These are phyloP conservation scores for Thoracochromis brauschi DNA, from an alignment of 2,113 vertebrate genomes.

Conservation along the genomic window DNA sequence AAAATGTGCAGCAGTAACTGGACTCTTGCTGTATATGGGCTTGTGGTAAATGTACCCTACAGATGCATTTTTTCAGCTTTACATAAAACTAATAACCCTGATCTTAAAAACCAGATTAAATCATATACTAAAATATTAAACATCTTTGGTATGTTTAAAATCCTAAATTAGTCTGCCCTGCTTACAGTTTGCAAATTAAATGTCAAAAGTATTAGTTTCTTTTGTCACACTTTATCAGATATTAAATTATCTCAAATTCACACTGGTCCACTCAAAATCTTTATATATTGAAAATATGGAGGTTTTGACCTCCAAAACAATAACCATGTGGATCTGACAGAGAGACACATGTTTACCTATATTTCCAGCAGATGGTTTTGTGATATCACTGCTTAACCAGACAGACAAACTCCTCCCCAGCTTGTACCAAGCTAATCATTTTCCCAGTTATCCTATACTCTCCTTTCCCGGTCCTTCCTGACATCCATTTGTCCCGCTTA, in stretches of 20 bases:
- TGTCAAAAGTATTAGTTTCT: not conserved
- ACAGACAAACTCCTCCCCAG: slow-evolving; percentile 30
- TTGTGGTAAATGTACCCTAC: not conserved
- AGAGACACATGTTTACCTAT: not conserved
- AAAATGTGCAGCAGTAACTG: not conserved
- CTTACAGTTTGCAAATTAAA: not conserved
- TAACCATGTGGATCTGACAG: not conserved
- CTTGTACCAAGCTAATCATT: slow-evolving; percentile 17
- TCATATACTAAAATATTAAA: not conserved
- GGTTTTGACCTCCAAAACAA: not conserved
- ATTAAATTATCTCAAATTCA: not conserved
- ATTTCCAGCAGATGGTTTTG: not conserved
- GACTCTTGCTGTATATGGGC: not conserved
- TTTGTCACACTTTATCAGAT: not conserved
- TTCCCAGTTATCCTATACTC: slow-evolving; percentile 12
- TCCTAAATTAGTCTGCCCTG: not conserved
- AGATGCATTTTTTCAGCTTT: not conserved
- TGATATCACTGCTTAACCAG: slow-evolving; percentile 41
- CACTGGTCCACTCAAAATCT: not conserved
- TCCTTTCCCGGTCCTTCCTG: slow-evolving; percentile 26
- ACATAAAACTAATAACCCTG: not conserved
- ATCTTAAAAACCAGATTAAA: not conserved
- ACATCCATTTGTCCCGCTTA: slow-evolving; percentile 57
- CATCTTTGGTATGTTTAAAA: not conserved
- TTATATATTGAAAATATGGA: not conserved